These are phyloP conservation scores for Operophtera brumata DNA, from an alignment of 2,888 invertebrate species.

Conservation along the genomic window DNA sequence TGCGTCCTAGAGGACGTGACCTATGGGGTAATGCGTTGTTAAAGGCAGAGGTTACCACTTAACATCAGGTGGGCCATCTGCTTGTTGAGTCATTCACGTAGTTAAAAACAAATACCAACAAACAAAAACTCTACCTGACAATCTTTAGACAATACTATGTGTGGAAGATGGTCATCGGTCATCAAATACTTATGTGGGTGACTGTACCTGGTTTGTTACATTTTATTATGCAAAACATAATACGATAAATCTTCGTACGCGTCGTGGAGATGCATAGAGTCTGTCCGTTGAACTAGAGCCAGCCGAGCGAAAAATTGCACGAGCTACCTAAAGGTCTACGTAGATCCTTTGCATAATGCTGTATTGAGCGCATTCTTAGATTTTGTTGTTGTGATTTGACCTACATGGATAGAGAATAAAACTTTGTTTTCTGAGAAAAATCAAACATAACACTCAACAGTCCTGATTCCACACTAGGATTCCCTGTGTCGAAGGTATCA, in stretches of 20 bases:
- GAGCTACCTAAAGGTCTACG: conserved; percentile 15
- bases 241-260: conserved; percentile 33
- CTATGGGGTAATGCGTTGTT: too few relatives aligned
- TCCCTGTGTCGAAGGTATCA: too few relatives aligned
- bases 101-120: too few relatives aligned
- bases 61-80: too few relatives aligned
- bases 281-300: conserved; percentile 30
- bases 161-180: too few relatives aligned
- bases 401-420: background rate
- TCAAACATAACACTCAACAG: too few relatives aligned
- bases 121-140: too few relatives aligned
- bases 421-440: background rate
- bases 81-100: too few relatives aligned
- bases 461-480: too few relatives aligned
- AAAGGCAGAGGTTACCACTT: too few relatives aligned
- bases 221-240: conserved; percentile 33
- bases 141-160: too few relatives aligned
- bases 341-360: background rate
- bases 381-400: background rate
- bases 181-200: background rate
- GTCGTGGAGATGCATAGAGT: conserved; percentile 30
- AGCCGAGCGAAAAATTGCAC: conserved; percentile 40
- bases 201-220: conserved; percentile 6
- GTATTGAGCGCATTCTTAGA: background rate
- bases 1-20: too few relatives aligned